phyloP scores from a whole-genome alignment of 2,113 vertebrate genomes.

The Sinocyclocheilus anshuiensis region DNA sequence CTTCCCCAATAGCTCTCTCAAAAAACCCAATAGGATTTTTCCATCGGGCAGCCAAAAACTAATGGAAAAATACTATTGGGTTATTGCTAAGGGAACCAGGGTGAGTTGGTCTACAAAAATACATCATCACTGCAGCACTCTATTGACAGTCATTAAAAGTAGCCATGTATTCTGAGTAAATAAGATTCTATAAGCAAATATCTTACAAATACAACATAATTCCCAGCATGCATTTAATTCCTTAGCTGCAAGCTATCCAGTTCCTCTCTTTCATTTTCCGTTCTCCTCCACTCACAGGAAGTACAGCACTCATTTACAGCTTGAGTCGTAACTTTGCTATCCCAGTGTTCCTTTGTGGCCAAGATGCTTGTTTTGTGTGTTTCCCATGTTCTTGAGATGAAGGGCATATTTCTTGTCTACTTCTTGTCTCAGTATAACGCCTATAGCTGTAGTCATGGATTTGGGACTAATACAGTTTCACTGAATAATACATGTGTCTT shows the following conservation, averaged over 20 bases:
- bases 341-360: slow-evolving; percentile 11
- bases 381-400: slow-evolving; percentile 23
- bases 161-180: neutral
- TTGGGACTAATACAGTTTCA: slow-evolving; percentile 33
- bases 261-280: slow-evolving; percentile 5
- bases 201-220: neutral
- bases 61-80: neutral
- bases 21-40: no score
- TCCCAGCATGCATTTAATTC: neutral
- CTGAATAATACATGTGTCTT: slow-evolving; percentile 51
- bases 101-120: neutral
- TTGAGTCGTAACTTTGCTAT: slow-evolving; percentile 37
- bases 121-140: neutral
- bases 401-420: neutral
- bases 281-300: slow-evolving; percentile 11
- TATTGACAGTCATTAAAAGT: neutral
- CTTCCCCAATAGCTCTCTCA: no score
- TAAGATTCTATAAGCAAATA: neutral
- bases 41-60: neutral
- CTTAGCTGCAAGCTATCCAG: neutral
- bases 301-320: neutral
- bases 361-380: neutral
- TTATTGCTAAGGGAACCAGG: neutral
- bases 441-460: slow-evolving; percentile 30
- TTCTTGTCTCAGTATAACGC: slow-evolving; percentile 25